Evolutionary conservation across 1,140 invertebrate species (phyloP).

Genomic region (Chionoecetes opilio): DNA sequence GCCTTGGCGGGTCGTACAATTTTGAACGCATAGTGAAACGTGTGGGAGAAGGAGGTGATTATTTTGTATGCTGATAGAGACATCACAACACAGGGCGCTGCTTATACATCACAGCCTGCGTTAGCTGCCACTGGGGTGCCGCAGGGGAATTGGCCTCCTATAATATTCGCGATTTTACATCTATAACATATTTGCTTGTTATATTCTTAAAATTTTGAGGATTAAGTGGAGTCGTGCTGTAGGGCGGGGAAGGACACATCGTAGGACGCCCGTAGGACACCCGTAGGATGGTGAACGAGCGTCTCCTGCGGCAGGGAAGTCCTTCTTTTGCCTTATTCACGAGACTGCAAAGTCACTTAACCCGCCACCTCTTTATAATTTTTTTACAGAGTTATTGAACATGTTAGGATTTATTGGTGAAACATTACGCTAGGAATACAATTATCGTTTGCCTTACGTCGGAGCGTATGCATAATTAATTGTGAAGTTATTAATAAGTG

Average conservation of each 20-base stretch:
- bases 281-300: background rate
- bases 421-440: slow-evolving; percentile 64
- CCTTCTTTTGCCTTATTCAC: slow-evolving; percentile 43
- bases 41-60: slow-evolving; percentile 75
- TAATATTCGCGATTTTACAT: slow-evolving; percentile 70
- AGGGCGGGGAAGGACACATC: background rate
- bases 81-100: slow-evolving; percentile 74
- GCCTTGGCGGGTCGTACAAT: slow-evolving; percentile 64
- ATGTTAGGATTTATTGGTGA: slow-evolving; percentile 65
- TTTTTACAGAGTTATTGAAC: slow-evolving; percentile 67
- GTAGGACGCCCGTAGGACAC: no score
- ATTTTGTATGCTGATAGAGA: slow-evolving; percentile 79
- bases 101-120: slow-evolving; percentile 74
- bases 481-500: slow-evolving; percentile 62
- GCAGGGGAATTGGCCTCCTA: slow-evolving; percentile 52
- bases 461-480: slow-evolving; percentile 63
- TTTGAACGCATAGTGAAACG: slow-evolving; percentile 69
- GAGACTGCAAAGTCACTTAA: slow-evolving; percentile 70
- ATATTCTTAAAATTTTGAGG: background rate
- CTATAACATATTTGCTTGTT: background rate
- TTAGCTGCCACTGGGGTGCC: slow-evolving; percentile 74
- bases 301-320: background rate
- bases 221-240: background rate
- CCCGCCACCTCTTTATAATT: slow-evolving; percentile 37
- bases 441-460: slow-evolving; percentile 60